Evolutionary conservation across 2,797 vertebrate genomes (phyloP).

Genomic region (Parambassis ranga): DNA sequence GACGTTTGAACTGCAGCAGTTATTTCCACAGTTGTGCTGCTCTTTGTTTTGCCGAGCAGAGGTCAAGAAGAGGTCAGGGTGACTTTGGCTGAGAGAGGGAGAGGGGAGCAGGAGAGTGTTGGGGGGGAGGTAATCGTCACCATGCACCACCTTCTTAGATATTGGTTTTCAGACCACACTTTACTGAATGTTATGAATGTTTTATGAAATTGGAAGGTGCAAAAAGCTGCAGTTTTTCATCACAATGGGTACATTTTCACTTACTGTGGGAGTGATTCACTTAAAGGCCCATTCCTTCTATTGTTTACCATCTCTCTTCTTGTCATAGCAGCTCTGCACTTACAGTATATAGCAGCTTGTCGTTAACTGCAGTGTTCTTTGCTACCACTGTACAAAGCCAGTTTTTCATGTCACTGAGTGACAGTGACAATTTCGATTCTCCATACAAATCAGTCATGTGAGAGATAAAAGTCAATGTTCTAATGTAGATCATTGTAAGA

Average conservation of each 20-base stretch:
- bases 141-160: no score
- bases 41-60: slow-evolving; percentile 29
- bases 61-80: slow-evolving; percentile 50
- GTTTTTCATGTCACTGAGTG: no score
- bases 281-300: background rate
- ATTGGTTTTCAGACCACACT: background rate
- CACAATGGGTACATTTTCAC: no score
- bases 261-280: background rate
- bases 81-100: slow-evolving; percentile 18
- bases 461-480: no score
- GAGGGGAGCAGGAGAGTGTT: no score
- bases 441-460: no score
- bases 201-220: slow-evolving; percentile 4
- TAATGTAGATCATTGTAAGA: no score
- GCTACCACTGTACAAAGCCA: no score
- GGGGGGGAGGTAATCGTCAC: no score
- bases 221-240: background rate
- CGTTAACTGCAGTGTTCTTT: no score
- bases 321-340: background rate
- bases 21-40: slow-evolving; percentile 21
- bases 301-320: background rate
- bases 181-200: slow-evolving; percentile 2
- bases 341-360: no score
- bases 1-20: slow-evolving; percentile 28
- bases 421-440: no score